Conservation (phyloP, 2,797 vertebrate genomes). For the Acestrorhynchus altus region DNA sequence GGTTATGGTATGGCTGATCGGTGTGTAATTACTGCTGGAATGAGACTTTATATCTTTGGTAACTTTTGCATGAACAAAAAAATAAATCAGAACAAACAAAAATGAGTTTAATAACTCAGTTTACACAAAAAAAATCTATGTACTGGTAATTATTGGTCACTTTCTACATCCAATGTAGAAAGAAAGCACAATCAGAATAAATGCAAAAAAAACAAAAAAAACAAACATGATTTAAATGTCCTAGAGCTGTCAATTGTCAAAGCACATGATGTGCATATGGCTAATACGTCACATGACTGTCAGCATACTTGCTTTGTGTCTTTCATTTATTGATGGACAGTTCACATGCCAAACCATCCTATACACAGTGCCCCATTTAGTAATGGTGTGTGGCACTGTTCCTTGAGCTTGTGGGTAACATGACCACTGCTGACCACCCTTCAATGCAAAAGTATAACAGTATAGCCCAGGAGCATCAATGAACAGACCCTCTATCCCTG, state of each 20-base stretch:
- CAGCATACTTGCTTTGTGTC: background rate
- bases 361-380: background rate
- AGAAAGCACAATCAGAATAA: too few relatives aligned
- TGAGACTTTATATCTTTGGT: too few relatives aligned
- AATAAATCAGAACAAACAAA: too few relatives aligned
- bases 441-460: slow-evolving; percentile 15
- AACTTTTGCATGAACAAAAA: too few relatives aligned
- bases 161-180: too few relatives aligned
- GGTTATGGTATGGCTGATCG: too few relatives aligned
- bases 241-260: background rate
- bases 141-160: too few relatives aligned
- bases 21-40: too few relatives aligned
- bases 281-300: slow-evolving; percentile 13
- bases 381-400: background rate
- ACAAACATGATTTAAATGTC: too few relatives aligned
- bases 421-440: background rate
- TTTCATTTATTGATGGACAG: background rate
- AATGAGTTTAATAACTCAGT: too few relatives aligned
- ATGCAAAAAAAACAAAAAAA: too few relatives aligned
- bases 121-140: too few relatives aligned
- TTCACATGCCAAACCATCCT: background rate
- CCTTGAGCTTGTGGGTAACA: background rate
- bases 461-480: slow-evolving; percentile 19
- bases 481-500: slow-evolving; percentile 15
- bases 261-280: slow-evolving; percentile 19